Percentiles rank a stretch among this genome's conserved stretches.
These are phyloP conservation scores for Pangasius sanitwongsei DNA, from an alignment of 2,797 vertebrate genomes.

Conservation along the genomic window DNA sequence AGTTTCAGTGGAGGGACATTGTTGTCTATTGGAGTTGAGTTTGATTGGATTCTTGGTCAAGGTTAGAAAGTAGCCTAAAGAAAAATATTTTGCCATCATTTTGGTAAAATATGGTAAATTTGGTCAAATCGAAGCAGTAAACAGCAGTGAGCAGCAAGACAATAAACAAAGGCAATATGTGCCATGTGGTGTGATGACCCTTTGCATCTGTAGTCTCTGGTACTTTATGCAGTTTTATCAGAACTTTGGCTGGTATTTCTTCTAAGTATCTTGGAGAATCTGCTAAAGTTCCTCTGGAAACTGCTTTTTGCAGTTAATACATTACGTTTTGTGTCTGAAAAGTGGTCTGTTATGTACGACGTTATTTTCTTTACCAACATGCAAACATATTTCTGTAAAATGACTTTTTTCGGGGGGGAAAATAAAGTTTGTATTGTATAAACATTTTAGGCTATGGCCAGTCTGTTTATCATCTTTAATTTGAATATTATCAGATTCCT, in stretches of 20 bases:
- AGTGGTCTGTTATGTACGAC: not conserved
- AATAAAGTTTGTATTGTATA: not conserved
- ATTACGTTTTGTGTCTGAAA: not conserved
- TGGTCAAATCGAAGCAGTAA: not conserved
- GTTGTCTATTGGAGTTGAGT: not conserved
- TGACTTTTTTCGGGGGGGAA: rapidly evolving
- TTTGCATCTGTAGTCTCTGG: not conserved
- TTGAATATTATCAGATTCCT: not conserved
- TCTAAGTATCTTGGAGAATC: not conserved
- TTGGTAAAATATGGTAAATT: not conserved
- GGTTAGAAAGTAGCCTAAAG: not conserved
- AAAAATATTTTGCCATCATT: not conserved
- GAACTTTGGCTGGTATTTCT: not conserved
- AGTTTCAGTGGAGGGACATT: not conserved
- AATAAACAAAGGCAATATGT: not conserved
- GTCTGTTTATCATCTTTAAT: not conserved
- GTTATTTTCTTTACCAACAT: not conserved
- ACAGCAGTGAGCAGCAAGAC: not conserved
- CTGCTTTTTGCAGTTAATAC: not conserved
- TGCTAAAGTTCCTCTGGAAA: not conserved
- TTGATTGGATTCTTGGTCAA: not conserved
- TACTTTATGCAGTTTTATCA: not conserved
- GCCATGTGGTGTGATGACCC: not conserved
- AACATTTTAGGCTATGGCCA: not conserved
- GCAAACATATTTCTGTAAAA: not conserved